Percentiles rank a stretch among this genome's conserved stretches.
Evolutionary conservation across 2,797 vertebrate genomes (phyloP).

Genomic region (Thripadectes ignobilis): DNA sequence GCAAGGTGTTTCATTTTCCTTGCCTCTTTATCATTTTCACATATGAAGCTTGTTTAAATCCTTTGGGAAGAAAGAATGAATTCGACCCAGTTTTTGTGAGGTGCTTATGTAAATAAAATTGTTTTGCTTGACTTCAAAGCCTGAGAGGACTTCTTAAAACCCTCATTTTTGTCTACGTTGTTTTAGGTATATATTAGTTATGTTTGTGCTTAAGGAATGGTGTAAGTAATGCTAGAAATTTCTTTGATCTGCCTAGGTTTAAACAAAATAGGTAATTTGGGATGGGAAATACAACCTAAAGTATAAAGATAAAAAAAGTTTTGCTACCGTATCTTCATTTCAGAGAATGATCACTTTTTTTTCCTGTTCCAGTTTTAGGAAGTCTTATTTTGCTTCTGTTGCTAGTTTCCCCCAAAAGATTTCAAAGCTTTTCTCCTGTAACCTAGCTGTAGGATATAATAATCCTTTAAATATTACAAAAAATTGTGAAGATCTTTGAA

Average conservation of each 20-base stretch:
- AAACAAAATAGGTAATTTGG: not conserved
- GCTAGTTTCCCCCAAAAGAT: not conserved
- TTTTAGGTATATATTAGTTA: not conserved
- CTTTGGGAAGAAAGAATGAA: conserved; percentile 1
- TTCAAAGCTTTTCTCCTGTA: not conserved
- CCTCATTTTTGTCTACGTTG: not conserved
- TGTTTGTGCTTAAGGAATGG: not conserved
- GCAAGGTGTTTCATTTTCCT: not conserved
- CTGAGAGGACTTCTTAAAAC: not conserved
- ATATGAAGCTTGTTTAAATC: not conserved
- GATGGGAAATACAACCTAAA: not conserved
- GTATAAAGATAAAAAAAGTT: not conserved
- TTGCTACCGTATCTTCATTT: not conserved
- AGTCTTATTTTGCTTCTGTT: not conserved
- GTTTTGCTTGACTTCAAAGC: conserved; percentile 48
- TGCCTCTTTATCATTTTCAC: not conserved
- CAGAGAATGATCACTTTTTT: not conserved
- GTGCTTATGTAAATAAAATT: conserved; percentile 39
- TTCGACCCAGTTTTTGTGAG: conserved; percentile 36
- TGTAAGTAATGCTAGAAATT: not conserved
- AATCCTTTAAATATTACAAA: not conserved
- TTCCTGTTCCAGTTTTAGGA: not conserved
- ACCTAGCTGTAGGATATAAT: not conserved
- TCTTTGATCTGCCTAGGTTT: conserved; percentile 36
- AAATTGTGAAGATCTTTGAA: not conserved